Evolutionary conservation across 2,888 invertebrate genomes (phyloP).

Genomic region (Lepeophtheirus nordmannii): DNA sequence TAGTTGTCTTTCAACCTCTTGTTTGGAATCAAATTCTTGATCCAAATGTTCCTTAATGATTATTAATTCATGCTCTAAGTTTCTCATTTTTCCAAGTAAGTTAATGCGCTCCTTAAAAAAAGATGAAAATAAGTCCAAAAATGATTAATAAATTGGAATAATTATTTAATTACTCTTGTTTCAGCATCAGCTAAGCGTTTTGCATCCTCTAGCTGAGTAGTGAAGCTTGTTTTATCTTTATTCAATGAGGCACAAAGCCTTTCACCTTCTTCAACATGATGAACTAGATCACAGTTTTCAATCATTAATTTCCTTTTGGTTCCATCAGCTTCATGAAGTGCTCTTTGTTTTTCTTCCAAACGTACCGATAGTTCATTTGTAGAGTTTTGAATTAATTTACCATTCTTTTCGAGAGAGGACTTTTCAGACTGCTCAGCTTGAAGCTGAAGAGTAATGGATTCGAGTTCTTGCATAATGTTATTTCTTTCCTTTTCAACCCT

Average conservation of each 20-base stretch:
- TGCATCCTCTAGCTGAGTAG: constrained; percentile 65
- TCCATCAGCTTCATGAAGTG: constrained; percentile 36
- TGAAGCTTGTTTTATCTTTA: constrained; percentile 42
- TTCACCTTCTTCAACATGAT: constrained; percentile 41
- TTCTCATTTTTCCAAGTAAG: constrained; percentile 29
- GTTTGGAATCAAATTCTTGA: constrained; percentile 34
- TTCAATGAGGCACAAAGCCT: constrained; percentile 33
- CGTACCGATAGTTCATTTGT: constrained; percentile 38
- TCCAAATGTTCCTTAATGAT: constrained; percentile 36
- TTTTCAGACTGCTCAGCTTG: constrained; percentile 13
- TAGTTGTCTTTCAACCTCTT: constrained; percentile 39
- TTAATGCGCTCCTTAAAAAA: constrained; percentile 40
- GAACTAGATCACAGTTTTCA: constrained; percentile 39
- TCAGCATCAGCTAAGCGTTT: constrained; percentile 65
- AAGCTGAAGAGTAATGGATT: background rate
- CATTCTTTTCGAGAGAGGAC: constrained; percentile 15
- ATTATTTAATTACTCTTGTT: constrained; percentile 44
- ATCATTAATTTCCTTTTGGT: constrained; percentile 36
- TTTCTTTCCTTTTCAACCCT: constrained; percentile 23
- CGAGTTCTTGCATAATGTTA: constrained; percentile 6
- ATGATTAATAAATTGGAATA: background rate
- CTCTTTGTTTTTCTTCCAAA: constrained; percentile 29
- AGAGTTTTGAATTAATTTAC: constrained; percentile 31
- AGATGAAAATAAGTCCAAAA: constrained; percentile 31
- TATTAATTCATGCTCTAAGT: constrained; percentile 32